Evolutionary conservation across 2,888 invertebrate genomes (phyloP).

Genomic region (Gari tellinella): DNA sequence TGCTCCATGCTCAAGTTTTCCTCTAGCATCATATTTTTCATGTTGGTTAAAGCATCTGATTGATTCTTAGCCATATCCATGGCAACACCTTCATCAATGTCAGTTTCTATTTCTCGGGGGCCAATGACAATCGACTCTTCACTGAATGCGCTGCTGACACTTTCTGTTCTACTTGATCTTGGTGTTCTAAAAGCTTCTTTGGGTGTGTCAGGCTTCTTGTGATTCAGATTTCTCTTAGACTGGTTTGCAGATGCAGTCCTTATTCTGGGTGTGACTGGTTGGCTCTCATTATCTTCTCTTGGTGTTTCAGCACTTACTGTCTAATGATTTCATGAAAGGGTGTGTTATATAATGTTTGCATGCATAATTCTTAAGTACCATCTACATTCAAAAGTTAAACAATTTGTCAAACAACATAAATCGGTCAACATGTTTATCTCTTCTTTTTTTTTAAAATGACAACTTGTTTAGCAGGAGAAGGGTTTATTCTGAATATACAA

Average conservation of each 20-base stretch:
- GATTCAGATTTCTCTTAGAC: slow-evolving; percentile 14
- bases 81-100: slow-evolving; percentile 45
- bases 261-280: slow-evolving; percentile 35
- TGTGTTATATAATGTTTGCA: too few species aligned
- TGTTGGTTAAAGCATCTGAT: slow-evolving; percentile 58
- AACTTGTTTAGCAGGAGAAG: too few species aligned
- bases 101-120: slow-evolving; percentile 23
- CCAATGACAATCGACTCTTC: slow-evolving; percentile 29
- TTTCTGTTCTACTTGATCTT: slow-evolving; percentile 31
- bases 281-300: slow-evolving; percentile 51
- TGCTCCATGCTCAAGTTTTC: slow-evolving; percentile 64
- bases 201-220: slow-evolving; percentile 32
- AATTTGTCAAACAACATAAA: too few species aligned
- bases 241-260: slow-evolving; percentile 21
- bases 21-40: slow-evolving; percentile 66
- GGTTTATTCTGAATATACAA: too few species aligned
- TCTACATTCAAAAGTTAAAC: too few species aligned
- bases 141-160: slow-evolving; percentile 30
- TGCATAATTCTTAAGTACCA: too few species aligned
- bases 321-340: too few species aligned
- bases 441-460: too few species aligned
- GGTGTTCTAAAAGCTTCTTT: slow-evolving; percentile 57
- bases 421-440: too few species aligned
- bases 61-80: slow-evolving; percentile 55
- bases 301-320: slow-evolving; percentile 31